These are phyloP conservation scores for Heterotis niloticus DNA, from an alignment of 2,113 vertebrate species.

Conservation along the genomic window DNA sequence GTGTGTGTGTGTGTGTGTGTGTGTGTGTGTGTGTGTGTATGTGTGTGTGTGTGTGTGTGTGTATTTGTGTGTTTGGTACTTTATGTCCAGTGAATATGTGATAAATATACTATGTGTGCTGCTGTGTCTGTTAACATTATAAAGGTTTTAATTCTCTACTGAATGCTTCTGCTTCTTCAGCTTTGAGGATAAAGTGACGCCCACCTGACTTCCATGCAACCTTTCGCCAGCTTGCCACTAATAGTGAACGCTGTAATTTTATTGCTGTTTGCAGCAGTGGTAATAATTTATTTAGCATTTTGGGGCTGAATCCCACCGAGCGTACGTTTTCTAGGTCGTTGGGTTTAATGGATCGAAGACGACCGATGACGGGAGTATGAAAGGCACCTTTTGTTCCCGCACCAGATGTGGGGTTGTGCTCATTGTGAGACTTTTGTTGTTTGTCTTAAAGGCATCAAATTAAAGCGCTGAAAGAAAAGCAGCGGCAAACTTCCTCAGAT, in stretches of 20 bases:
- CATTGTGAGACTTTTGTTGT: neutral
- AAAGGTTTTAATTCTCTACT: neutral
- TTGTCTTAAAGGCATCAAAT: neutral
- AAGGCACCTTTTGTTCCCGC: neutral
- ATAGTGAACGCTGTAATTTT: neutral
- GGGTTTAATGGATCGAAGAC: neutral
- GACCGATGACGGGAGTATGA: neutral
- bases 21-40: too few relatives aligned
- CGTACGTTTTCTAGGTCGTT: conserved; percentile 12
- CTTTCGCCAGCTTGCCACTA: neutral
- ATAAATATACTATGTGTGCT: too few relatives aligned
- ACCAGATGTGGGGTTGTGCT: neutral
- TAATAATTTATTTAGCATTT: conserved; percentile 25
- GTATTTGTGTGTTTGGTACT: too few relatives aligned
- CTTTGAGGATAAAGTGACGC: neutral
- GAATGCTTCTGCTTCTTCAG: neutral
- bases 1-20: too few relatives aligned
- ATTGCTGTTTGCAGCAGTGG: neutral
- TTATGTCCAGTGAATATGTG: too few relatives aligned
- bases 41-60: too few relatives aligned
- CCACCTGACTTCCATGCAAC: neutral
- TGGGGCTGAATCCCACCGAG: neutral
- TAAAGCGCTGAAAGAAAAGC: neutral
- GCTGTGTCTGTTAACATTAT: neutral
- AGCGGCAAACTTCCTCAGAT: neutral